phyloP scores from a whole-genome alignment of 2,888 invertebrate genomes.

The Liodrosophila aerea region DNA sequence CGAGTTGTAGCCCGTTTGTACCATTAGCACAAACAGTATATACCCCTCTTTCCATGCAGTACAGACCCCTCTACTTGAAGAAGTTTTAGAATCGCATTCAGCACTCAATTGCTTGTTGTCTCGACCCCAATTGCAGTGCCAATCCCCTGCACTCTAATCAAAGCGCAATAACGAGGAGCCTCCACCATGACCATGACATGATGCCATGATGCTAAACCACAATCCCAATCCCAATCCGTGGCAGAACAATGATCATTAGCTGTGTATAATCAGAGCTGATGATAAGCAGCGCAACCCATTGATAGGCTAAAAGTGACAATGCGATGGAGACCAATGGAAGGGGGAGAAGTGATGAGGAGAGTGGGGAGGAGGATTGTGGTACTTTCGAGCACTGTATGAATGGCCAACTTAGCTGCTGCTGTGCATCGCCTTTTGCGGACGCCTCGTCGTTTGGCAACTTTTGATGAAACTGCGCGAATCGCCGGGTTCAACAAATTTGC shows the following conservation, averaged over 20 bases:
- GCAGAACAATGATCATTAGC: slow-evolving; percentile 34
- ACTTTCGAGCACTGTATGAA: slow-evolving; percentile 2
- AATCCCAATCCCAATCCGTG: no score
- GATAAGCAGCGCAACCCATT: slow-evolving; percentile 33
- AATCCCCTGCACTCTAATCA: no score
- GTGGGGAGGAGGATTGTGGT: slow-evolving; percentile 3
- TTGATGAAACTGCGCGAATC: slow-evolving; percentile 73
- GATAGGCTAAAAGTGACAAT: slow-evolving; percentile 26
- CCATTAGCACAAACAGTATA: no score
- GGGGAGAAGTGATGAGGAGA: not conserved
- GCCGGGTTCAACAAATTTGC: slow-evolving; percentile 67
- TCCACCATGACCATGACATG: no score
- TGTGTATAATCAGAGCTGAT: slow-evolving; percentile 45
- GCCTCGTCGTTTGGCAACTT: slow-evolving; percentile 61
- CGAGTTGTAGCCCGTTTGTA: no score
- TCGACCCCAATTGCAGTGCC: no score
- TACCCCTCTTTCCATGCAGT: no score
- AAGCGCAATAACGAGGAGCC: no score
- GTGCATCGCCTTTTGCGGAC: slow-evolving; percentile 16
- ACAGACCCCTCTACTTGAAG: not conserved
- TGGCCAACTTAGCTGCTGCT: slow-evolving; percentile 46
- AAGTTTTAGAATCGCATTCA: not conserved
- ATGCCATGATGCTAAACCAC: no score
- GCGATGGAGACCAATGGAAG: not conserved
- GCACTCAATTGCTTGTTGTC: not conserved